These are phyloP conservation scores for Orussus abietinus DNA, from an alignment of 1,140 invertebrate genomes.

Conservation along the genomic window DNA sequence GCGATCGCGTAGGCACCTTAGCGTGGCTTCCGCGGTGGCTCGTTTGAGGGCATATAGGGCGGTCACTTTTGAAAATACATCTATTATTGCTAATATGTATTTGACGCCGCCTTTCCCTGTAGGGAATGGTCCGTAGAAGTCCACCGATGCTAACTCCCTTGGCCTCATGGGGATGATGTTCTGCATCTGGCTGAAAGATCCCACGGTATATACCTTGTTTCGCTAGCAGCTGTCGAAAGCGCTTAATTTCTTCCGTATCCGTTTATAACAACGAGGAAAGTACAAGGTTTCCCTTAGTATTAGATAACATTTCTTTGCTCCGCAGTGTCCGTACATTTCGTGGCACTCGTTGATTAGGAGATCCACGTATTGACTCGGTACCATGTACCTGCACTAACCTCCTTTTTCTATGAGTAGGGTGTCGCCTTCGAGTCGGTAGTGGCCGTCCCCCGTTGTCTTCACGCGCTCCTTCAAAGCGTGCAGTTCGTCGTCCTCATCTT, in stretches of 20 bases:
- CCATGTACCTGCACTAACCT: no score
- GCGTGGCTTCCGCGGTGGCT: no score
- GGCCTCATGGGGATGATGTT: constrained; percentile 14
- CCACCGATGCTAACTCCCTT: constrained; percentile 26
- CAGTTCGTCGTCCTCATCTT: no score
- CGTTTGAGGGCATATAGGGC: no score
- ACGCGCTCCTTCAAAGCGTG: no score
- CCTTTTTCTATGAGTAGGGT: no score
- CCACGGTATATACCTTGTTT: constrained; percentile 1
- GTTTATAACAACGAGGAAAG: not conserved
- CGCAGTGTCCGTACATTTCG: constrained; percentile 7
- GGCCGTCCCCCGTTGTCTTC: no score
- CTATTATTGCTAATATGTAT: no score
- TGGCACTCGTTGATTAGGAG: constrained; percentile 6
- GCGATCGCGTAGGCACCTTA: no score
- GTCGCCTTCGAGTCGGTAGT: no score
- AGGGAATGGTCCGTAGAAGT: constrained; percentile 29
- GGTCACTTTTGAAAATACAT: no score
- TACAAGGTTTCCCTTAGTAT: constrained; percentile 10
- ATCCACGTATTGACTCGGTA: not conserved
- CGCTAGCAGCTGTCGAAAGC: constrained; percentile 5
- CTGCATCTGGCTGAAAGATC: constrained; percentile 3
- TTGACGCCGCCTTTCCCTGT: no score
- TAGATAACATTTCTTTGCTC: constrained; percentile 4
- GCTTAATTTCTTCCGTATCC: not conserved